Base-by-base conservation (phyloP, 1,140 invertebrate genomes). In the Littorina saxatilis region DNA sequence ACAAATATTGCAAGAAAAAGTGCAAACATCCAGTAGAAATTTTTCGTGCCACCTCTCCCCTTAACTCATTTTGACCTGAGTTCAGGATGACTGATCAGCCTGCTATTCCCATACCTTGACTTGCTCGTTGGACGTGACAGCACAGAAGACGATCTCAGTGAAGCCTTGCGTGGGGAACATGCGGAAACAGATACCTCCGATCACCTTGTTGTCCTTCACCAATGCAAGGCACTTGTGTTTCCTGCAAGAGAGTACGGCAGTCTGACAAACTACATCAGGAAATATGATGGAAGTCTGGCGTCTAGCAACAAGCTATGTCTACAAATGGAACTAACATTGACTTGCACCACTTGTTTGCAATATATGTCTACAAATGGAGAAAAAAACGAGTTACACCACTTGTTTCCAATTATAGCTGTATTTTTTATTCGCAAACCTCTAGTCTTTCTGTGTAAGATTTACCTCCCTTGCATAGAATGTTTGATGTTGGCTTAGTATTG, bases 81-180 rank as follows among this genome's bases (percentile, higher is more conserved):
- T n/a, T n/a, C n/a, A n/a, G n/a, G n/a, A n/a, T n/a, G n/a, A n/a
- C n/a, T n/a, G n/a, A n/a, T n/a, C n/a, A n/a, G n/a, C n/a, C n/a
- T n/a, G n/a, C n/a, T n/a, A n/a, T n/a, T n/a, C n/a, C n/a, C 84
- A 61, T 84, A 93, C 93, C 91, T 94, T 94, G 61, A 99, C 97
- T 93, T 99, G 99, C 92, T 99, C 97, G 87, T 97, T 97, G 43
- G 96, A 97, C 0, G 97, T 98, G 2, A 99, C 96, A 11, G 98
- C 99, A 93, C 98, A 99, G 92, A 99, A 99, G 0, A 99, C 99
- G 89, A 99, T 99, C 93, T 99, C 99, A 0, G 97, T 98, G 92
- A 99, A 99, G 3, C 98, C 98, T 93, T 98, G 95, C 20, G 95
- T 95, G 13, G 96, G 95, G 93, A 99, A 99, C 91, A 98, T 97